These are phyloP conservation scores for Aleiodes alternator DNA, from an alignment of 2,888 invertebrate genomes.

Conservation along the genomic window DNA sequence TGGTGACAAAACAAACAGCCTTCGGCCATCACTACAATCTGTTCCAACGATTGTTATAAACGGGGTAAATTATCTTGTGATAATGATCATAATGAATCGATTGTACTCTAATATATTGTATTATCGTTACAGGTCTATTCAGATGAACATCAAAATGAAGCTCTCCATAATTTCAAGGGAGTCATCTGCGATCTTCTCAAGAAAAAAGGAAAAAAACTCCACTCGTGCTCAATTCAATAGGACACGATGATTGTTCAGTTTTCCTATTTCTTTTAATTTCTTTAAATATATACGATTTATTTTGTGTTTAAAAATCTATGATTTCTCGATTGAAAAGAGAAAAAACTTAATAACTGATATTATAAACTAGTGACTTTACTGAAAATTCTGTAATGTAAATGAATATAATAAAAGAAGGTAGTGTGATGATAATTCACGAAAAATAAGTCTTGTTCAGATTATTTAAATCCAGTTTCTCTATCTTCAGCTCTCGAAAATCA, in stretches of 20 bases:
- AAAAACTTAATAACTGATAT: too few relatives aligned
- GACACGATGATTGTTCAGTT: too few relatives aligned
- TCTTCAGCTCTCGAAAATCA: conserved; percentile 60
- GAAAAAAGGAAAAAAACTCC: too few relatives aligned
- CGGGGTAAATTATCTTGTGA: conserved; percentile 63
- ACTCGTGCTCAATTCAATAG: too few relatives aligned
- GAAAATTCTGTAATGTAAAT: conserved; percentile 36
- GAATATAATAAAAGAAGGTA: conserved; percentile 46
- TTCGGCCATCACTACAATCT: conserved; percentile 67
- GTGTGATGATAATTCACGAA: conserved; percentile 20
- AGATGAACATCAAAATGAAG: too few relatives aligned
- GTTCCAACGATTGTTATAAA: conserved; percentile 75
- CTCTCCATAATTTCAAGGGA: too few relatives aligned
- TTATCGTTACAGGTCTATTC: too few relatives aligned
- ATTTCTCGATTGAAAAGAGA: too few relatives aligned
- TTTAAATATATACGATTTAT: conserved; percentile 61
- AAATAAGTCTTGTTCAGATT: conserved; percentile 67
- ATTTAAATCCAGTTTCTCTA: conserved; percentile 72
- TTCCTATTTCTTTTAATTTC: conserved; percentile 15
- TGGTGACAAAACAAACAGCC: conserved; percentile 70
- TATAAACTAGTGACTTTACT: neutral
- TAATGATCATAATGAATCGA: too few relatives aligned
- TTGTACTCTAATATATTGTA: too few relatives aligned
- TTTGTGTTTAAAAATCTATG: conserved; percentile 63
- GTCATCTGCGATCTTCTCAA: too few relatives aligned